Evolutionary conservation across 2,113 vertebrate species (phyloP).

Genomic region (Chaetodon trifascialis): DNA sequence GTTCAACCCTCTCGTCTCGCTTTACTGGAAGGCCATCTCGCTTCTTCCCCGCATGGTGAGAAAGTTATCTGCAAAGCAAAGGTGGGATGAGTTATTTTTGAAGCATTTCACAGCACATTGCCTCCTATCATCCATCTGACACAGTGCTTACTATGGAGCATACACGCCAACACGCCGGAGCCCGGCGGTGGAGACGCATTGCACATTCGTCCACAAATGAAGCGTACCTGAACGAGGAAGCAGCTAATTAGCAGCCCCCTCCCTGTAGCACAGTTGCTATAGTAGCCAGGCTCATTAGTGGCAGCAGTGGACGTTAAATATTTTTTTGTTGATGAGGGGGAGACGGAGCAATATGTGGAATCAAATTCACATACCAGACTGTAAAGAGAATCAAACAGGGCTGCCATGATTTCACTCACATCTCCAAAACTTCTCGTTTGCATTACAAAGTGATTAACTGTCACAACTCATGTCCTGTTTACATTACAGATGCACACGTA

Average conservation of each 20-base stretch:
- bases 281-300: constrained; percentile 59
- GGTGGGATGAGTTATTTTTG: constrained; percentile 3
- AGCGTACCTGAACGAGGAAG: constrained; percentile 44
- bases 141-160: background rate
- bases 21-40: constrained; percentile 59
- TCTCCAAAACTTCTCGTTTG: background rate
- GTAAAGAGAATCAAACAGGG: background rate
- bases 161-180: constrained; percentile 15
- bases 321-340: constrained; percentile 25
- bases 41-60: constrained; percentile 62
- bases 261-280: constrained; percentile 61
- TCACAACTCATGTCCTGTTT: background rate
- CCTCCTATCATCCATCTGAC: background rate
- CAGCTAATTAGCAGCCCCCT: constrained; percentile 60
- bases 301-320: constrained; percentile 16
- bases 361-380: background rate
- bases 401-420: background rate
- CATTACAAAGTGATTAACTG: background rate
- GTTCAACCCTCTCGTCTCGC: constrained; percentile 8
- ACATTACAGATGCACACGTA: background rate
- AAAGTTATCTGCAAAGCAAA: constrained; percentile 66
- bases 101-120: constrained; percentile 33
- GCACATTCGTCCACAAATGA: constrained; percentile 27
- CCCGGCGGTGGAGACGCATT: constrained; percentile 18
- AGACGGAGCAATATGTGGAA: background rate